Percentiles rank a stretch among this genome's conserved stretches.
Conservation (phyloP, 2,888 invertebrate species). For the Elgonia sp. region DNA sequence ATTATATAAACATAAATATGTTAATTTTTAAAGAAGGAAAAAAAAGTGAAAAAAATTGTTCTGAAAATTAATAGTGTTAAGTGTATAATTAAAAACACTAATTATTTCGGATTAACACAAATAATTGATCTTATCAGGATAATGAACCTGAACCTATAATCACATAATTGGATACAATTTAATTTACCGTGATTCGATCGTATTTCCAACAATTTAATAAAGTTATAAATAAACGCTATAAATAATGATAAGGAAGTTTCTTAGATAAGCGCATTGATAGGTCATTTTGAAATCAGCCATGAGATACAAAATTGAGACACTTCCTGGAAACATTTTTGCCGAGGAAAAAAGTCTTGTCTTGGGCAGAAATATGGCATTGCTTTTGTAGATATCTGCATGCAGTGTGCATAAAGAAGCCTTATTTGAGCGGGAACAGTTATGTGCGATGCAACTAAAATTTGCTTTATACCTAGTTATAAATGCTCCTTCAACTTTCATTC, state of each 20-base stretch:
- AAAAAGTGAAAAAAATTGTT: too few relatives aligned
- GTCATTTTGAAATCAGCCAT: neutral
- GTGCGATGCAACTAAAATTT: slow-evolving; percentile 5
- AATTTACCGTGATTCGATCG: neutral
- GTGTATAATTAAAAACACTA: too few relatives aligned
- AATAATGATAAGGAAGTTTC: neutral
- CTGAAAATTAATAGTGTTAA: too few relatives aligned
- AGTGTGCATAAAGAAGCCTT: slow-evolving; percentile 29
- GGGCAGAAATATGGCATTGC: slow-evolving; percentile 12
- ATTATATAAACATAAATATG: too few relatives aligned
- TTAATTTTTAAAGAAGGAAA: too few relatives aligned
- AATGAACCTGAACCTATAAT: neutral
- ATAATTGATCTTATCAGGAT: too few relatives aligned
- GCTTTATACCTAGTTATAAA: slow-evolving; percentile 2
- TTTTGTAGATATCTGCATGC: slow-evolving; percentile 10
- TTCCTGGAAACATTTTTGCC: neutral
- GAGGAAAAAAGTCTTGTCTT: slow-evolving; percentile 16
- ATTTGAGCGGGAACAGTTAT: slow-evolving; percentile 12
- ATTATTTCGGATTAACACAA: too few relatives aligned
- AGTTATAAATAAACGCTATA: neutral
- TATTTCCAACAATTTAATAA: slow-evolving; percentile 2
- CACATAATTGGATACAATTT: neutral
- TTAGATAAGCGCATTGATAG: too few relatives aligned
- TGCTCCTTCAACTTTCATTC: slow-evolving; percentile 4
- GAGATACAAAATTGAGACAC: neutral